Conservation (phyloP, 2,888 invertebrate genomes). For the Chymomyza procnemis region DNA sequence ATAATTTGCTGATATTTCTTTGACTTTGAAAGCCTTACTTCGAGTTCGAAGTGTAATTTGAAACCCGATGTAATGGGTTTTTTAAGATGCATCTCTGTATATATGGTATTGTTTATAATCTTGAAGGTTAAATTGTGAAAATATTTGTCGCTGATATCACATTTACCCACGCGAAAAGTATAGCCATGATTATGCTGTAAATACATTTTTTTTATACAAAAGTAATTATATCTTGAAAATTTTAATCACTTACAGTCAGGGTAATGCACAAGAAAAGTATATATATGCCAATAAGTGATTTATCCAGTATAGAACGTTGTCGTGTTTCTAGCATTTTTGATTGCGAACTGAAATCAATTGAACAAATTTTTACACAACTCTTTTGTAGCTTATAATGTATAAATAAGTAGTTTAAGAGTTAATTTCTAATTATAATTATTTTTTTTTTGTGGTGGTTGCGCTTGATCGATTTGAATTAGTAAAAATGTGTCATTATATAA, state of each 20-base stretch:
- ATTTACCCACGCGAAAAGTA: neutral
- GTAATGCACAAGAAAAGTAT: neutral
- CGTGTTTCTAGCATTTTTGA: neutral
- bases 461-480: neutral
- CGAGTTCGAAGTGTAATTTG: slow-evolving; percentile 40
- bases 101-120: slow-evolving; percentile 29
- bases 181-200: neutral
- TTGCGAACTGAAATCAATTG: neutral
- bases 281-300: neutral
- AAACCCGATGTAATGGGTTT: slow-evolving; percentile 32
- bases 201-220: neutral
- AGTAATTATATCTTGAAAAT: neutral
- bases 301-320: neutral
- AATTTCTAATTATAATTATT: neutral
- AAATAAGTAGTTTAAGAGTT: neutral
- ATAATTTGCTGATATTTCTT: slow-evolving; percentile 56
- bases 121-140: slow-evolving; percentile 43
- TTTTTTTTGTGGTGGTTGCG: neutral
- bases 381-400: neutral
- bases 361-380: neutral
- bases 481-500: neutral
- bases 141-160: slow-evolving; percentile 21
- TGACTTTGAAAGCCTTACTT: slow-evolving; percentile 37
- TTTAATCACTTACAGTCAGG: neutral
- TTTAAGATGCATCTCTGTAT: slow-evolving; percentile 33